Evolutionary conservation across 2,888 invertebrate genomes (phyloP).

Genomic region (Cryptosula pallasiana): DNA sequence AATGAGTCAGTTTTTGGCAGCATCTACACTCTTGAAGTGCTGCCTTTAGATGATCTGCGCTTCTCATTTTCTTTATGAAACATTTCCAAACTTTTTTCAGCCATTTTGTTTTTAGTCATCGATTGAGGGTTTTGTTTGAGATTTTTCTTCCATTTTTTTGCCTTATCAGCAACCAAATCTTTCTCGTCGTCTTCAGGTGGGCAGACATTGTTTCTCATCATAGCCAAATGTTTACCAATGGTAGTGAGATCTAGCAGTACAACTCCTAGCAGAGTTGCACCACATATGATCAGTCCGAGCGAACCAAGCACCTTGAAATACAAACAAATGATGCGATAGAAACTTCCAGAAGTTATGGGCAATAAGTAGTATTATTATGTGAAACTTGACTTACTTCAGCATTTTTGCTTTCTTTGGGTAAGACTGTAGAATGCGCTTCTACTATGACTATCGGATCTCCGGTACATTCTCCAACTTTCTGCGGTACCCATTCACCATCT

Average conservation of each 20-base stretch:
- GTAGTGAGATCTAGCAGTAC: background rate
- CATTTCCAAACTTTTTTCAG: background rate
- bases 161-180: background rate
- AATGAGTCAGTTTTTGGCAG: too few relatives aligned
- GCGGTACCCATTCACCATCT: background rate
- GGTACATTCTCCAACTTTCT: conserved; percentile 3
- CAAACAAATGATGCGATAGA: too few relatives aligned
- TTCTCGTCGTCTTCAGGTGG: background rate
- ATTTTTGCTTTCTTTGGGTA: background rate
- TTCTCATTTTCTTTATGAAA: background rate
- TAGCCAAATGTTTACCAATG: background rate
- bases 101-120: background rate
- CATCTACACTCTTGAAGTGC: too few relatives aligned
- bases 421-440: background rate
- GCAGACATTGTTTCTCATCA: background rate
- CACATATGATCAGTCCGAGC: background rate
- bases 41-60: too few relatives aligned
- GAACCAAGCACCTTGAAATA: background rate
- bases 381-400: background rate
- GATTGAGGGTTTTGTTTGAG: too few relatives aligned
- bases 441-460: conserved; percentile 1
- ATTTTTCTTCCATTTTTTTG: background rate
- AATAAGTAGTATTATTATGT: too few relatives aligned
- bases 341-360: too few relatives aligned
- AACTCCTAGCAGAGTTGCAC: background rate